Conservation (phyloP, 2,888 invertebrate species). For the Villa cingulata region DNA sequence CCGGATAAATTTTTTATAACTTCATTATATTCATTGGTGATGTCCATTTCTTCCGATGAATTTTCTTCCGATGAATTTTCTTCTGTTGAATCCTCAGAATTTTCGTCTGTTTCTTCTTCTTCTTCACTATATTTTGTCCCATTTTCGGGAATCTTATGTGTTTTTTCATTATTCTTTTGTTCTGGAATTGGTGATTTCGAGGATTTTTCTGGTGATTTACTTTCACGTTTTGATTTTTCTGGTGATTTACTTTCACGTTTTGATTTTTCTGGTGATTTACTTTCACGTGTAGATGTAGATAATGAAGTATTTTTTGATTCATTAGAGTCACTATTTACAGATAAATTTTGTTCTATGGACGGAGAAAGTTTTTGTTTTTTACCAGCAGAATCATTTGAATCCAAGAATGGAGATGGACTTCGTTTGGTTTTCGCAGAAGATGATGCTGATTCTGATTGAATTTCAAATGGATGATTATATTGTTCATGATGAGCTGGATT, state of each 20-base stretch:
- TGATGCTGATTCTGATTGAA: not conserved
- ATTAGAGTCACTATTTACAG: not conserved
- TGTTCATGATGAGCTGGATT: conserved; percentile 58
- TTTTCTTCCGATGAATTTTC: no score
- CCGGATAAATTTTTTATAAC: conserved; percentile 25
- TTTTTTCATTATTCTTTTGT: no score
- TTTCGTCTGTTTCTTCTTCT: no score
- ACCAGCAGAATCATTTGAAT: not conserved
- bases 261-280: not conserved
- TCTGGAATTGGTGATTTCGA: no score
- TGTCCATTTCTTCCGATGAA: conserved; percentile 16
- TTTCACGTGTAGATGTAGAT: not conserved
- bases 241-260: not conserved
- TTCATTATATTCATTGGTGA: conserved; percentile 21
- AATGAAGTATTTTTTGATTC: not conserved
- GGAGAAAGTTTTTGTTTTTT: no score
- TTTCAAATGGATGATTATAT: conserved; percentile 71
- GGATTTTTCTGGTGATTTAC: conserved; percentile 1
- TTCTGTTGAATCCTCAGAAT: no score
- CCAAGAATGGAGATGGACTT: not conserved
- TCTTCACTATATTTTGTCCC: no score
- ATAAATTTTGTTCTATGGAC: not conserved
- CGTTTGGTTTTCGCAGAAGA: not conserved
- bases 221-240: not conserved
- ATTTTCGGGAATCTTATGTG: not conserved